Conservation (phyloP, 2,113 vertebrate genomes). For the Prietella phreatophila region DNA sequence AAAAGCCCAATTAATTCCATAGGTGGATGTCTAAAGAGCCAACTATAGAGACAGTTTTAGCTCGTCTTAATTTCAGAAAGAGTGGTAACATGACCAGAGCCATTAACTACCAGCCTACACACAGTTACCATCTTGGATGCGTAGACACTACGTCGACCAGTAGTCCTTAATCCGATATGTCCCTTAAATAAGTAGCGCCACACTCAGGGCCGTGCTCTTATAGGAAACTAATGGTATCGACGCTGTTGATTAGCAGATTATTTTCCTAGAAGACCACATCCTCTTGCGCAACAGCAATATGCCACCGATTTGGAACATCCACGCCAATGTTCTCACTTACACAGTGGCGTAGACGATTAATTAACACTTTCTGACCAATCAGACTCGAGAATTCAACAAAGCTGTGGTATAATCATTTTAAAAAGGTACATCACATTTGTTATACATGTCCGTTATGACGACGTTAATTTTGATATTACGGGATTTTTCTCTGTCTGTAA, state of each 20-base stretch:
- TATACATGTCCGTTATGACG: background rate
- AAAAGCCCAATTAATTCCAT: background rate
- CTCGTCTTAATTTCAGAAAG: background rate
- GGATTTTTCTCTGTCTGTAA: background rate
- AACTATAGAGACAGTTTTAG: constrained; percentile 7
- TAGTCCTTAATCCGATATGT: background rate
- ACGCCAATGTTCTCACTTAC: background rate
- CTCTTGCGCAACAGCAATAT: background rate
- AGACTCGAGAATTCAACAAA: background rate
- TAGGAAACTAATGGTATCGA: background rate
- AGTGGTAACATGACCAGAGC: background rate
- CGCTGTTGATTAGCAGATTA: background rate
- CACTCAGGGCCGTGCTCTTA: background rate
- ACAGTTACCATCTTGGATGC: background rate
- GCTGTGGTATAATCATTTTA: background rate
- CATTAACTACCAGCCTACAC: background rate
- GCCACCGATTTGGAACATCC: background rate
- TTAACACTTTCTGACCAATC: background rate
- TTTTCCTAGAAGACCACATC: background rate
- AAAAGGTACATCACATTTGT: background rate
- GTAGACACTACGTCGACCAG: background rate
- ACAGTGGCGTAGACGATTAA: background rate
- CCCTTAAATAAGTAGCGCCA: background rate
- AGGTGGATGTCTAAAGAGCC: background rate
- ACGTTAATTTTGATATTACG: background rate